Percentiles rank a stretch among this genome's conserved stretches.
Conservation (phyloP, 1,140 invertebrate genomes). For the Cotesia glomerata region DNA sequence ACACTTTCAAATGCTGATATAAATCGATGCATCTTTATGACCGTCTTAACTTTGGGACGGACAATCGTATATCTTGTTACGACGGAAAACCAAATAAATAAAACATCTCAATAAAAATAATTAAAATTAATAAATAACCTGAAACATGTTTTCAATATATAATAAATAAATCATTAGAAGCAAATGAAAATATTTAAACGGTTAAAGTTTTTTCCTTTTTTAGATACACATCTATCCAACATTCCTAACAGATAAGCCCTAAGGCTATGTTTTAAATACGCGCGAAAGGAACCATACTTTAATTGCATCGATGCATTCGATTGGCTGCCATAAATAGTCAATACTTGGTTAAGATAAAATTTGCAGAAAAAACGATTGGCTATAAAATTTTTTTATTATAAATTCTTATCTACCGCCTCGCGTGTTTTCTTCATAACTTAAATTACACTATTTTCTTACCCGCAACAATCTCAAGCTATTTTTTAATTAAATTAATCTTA, state of each 20-base stretch:
- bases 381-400: background rate
- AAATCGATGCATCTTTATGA: conserved; percentile 9
- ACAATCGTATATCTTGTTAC: too few relatives aligned
- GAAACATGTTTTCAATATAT: too few relatives aligned
- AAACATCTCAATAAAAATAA: too few relatives aligned
- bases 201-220: too few relatives aligned
- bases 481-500: too few relatives aligned
- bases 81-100: too few relatives aligned
- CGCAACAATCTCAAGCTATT: too few relatives aligned
- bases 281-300: background rate
- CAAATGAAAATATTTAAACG: too few relatives aligned
- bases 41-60: background rate
- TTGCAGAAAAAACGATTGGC: background rate
- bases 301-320: conserved; percentile 1
- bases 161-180: too few relatives aligned
- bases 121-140: too few relatives aligned
- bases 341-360: background rate
- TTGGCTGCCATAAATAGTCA: background rate
- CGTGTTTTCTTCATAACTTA: background rate
- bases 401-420: background rate
- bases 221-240: too few relatives aligned
- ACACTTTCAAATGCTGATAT: background rate
- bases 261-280: background rate
- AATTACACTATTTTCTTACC: too few relatives aligned
- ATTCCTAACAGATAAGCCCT: background rate